Percentiles rank a stretch among this genome's conserved stretches.
Conservation (phyloP, 2,888 invertebrate genomes). For the Hyppa rectilinea region DNA sequence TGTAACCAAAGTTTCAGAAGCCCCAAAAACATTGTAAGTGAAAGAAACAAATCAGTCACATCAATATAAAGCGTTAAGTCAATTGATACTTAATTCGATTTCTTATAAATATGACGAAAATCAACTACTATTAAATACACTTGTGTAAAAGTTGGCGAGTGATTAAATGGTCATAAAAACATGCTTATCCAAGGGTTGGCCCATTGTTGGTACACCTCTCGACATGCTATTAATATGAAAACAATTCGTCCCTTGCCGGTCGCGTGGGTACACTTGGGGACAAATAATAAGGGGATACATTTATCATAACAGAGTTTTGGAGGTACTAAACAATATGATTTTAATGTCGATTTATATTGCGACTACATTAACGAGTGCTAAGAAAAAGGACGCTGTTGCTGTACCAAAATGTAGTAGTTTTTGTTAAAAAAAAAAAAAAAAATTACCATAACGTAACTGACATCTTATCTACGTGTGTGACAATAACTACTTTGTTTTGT, state of each 20-base stretch:
- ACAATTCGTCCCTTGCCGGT: slow-evolving; percentile 88
- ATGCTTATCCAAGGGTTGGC: slow-evolving; percentile 76
- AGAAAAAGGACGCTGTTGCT: not conserved
- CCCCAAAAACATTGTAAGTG: not conserved
- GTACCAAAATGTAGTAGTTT: not conserved
- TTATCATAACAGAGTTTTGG: not conserved
- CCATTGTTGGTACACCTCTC: slow-evolving; percentile 83
- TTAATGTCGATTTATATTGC: no score
- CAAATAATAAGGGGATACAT: slow-evolving; percentile 50
- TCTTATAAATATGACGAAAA: slow-evolving; percentile 14
- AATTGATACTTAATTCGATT: no score
- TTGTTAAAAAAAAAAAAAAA: not conserved
- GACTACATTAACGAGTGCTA: no score
- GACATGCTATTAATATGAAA: slow-evolving; percentile 90
- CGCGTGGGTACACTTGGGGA: slow-evolving; percentile 77
- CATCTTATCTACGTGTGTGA: not conserved
- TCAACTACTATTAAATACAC: slow-evolving; percentile 17
- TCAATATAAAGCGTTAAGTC: no score
- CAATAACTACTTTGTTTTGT: not conserved
- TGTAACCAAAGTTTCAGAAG: not conserved
- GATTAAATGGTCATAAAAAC: slow-evolving; percentile 77
- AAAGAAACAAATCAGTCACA: no score
- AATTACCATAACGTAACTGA: not conserved
- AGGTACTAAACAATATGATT: no score
- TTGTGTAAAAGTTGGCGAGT: slow-evolving; percentile 47